Base-by-base conservation (phyloP, 2,797 vertebrate genomes). In the Phrynocephalus guinanensis region DNA sequence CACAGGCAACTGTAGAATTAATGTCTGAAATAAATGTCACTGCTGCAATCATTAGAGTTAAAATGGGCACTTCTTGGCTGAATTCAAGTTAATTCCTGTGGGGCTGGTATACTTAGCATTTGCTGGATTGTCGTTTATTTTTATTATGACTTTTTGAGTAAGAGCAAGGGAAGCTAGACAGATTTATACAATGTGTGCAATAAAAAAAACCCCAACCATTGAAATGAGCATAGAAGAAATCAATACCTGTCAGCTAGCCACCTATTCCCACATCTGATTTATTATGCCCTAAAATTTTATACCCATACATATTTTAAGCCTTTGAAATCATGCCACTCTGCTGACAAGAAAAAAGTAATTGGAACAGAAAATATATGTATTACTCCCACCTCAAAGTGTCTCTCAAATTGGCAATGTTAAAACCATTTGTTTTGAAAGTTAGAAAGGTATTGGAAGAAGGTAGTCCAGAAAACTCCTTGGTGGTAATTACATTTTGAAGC, bases 251-350 rank as follows among this genome's bases (percentile, higher is more conserved):
- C 72, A 70, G 16, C 33, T 79, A 26, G 44, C 50, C 26, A 78
- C n/a, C 87, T 84, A 78, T 72, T 87, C 44, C 50, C n/a, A 68
- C 75, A 8, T 83, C 11, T 68, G 44, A 56, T 75, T 90, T 81
- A 4, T 11, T 52, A 18, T 89, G 33, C 75, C 72, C 60, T 83
- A 52, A 79, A 63, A 7, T 84, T 48, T 88, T 84, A 48, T 67
- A 38, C 33, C 33, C 11, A 44, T 22, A 20, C 67, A 50, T 38
- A 82, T 63, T 50, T 67, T 85, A 70, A 76, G 71, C n/a, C 30
- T 82, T 80, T 68, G 38, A 33, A 76, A 85, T 60, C 82, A 16
- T 76, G 48, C 38, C 78, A 68, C 26, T 84, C 84, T 79, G 26
- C 68, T 88, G 68, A 63, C 67, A 84, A 77, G 77, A 10, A 88